Conservation (phyloP, 2,797 vertebrate genomes). For the Thamnophis elegans region DNA sequence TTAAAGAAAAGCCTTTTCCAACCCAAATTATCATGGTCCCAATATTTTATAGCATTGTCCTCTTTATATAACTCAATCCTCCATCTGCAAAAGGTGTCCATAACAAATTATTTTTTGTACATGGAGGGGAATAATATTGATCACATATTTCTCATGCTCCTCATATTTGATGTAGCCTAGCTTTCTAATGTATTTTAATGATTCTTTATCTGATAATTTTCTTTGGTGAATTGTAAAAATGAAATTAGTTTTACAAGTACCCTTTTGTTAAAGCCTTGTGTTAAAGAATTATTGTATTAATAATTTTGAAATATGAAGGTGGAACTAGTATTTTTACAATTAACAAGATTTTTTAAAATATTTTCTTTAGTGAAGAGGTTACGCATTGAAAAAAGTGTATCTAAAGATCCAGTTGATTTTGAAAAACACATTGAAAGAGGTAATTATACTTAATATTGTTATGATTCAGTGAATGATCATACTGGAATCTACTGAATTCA, state of each 20-base stretch:
- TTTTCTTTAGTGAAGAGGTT: slow-evolving; percentile 79
- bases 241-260: neutral
- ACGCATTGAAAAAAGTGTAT: slow-evolving; percentile 83
- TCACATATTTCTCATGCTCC: neutral
- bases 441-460: slow-evolving; percentile 54
- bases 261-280: neutral
- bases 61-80: neutral
- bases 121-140: neutral
- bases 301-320: neutral
- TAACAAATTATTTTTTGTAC: neutral
- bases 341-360: neutral
- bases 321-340: neutral
- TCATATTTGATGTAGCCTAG: neutral
- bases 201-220: neutral
- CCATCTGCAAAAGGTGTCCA: neutral
- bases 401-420: slow-evolving; percentile 80
- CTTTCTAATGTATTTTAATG: neutral
- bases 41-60: neutral
- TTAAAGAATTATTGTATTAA: neutral
- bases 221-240: neutral
- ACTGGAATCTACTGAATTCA: neutral
- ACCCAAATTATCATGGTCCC: neutral
- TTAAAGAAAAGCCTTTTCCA: neutral
- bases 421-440: slow-evolving; percentile 84
- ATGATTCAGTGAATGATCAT: slow-evolving; percentile 7